These are phyloP conservation scores for Timema podura DNA, from an alignment of 2,888 invertebrate genomes.

Conservation along the genomic window DNA sequence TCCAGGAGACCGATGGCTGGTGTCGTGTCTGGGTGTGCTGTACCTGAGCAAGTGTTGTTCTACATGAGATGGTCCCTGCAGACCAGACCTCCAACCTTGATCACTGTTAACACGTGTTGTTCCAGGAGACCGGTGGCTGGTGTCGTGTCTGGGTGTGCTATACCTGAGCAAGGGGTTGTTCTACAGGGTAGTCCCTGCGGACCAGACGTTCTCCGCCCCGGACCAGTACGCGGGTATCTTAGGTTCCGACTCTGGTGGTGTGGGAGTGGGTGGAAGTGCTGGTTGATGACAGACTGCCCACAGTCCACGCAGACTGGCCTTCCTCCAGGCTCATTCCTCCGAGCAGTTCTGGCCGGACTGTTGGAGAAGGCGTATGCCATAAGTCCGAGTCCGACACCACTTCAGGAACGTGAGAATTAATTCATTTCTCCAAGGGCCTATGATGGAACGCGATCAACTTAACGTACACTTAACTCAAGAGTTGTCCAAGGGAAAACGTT, in stretches of 20 bases:
- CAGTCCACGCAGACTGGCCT: constrained; percentile 79
- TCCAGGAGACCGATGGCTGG: constrained; percentile 84
- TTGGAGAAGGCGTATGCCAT: constrained; percentile 91
- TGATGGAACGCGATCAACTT: too few relatives aligned
- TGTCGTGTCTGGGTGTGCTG: constrained; percentile 80
- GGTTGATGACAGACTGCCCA: constrained; percentile 85
- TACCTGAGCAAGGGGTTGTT: constrained; percentile 83
- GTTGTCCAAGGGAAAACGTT: too few relatives aligned
- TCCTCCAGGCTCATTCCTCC: constrained; percentile 74
- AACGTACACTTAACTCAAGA: too few relatives aligned
- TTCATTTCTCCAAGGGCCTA: too few relatives aligned
- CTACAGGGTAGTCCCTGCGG: constrained; percentile 86
- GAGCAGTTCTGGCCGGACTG: constrained; percentile 83
- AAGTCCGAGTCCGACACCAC: too few relatives aligned
- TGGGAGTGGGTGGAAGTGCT: constrained; percentile 89
- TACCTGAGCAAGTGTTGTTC: constrained; percentile 80
- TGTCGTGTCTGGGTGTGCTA: constrained; percentile 80
- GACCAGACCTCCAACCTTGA: constrained; percentile 85
- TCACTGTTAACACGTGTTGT: too few relatives aligned
- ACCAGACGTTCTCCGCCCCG: constrained; percentile 64
- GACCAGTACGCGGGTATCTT: constrained; percentile 70
- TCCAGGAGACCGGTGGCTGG: constrained; percentile 84
- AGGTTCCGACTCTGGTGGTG: constrained; percentile 92
- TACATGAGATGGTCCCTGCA: constrained; percentile 86
- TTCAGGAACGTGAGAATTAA: too few relatives aligned